phyloP scores from a whole-genome alignment of 2,797 vertebrate species.

The Podargus strigoides region DNA sequence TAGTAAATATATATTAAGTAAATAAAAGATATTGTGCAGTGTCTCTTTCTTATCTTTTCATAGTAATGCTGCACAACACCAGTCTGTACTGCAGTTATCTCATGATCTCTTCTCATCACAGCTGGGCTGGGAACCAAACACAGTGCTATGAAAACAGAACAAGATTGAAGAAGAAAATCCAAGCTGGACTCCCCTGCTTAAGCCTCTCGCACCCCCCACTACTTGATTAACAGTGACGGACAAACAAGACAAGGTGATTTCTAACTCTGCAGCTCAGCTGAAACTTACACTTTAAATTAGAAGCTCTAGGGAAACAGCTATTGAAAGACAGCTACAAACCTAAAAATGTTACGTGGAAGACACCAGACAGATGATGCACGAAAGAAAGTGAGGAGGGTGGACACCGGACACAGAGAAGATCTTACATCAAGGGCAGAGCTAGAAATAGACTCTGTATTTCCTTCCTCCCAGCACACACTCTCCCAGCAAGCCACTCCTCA shows the following conservation, averaged over 20 bases:
- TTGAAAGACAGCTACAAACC: neutral
- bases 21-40: neutral
- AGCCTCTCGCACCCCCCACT: neutral
- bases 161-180: neutral
- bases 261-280: neutral
- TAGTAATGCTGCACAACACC: neutral
- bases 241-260: neutral
- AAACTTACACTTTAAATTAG: neutral
- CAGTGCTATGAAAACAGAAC: neutral
- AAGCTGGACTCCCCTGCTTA: neutral
- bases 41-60: neutral
- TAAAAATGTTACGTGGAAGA: neutral
- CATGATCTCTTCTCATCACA: neutral
- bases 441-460: neutral
- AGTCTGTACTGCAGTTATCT: neutral
- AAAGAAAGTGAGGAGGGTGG: neutral
- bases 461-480: neutral
- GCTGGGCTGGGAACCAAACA: neutral
- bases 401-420: too few species aligned
- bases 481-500: neutral
- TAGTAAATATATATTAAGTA: neutral
- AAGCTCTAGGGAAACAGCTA: neutral
- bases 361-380: neutral
- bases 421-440: neutral
- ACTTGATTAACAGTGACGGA: neutral